Base-by-base conservation (phyloP, 2,797 vertebrate species). In the Myotis daubentonii region DNA sequence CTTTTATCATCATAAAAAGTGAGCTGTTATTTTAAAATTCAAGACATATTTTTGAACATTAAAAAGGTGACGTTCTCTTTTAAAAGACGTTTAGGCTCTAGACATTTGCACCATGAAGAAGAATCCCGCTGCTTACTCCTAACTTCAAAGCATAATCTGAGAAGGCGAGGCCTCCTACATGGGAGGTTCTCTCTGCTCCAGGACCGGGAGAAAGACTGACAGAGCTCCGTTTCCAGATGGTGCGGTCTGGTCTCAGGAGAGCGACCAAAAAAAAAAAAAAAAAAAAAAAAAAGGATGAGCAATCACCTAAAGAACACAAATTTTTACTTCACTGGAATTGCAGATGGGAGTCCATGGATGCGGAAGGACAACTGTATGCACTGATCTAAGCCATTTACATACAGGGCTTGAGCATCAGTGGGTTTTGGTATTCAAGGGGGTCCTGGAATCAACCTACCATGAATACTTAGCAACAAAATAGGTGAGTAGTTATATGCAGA, bases 21-120 rank as follows among this genome's bases (percentile, higher is more conserved):
- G 55, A 30, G 55, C 33, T 47, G 53, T 84, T 68, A 88, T 57
- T 90, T 84, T 30, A 30, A 78, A 94, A 66, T 33, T 9, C 88
- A 84, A n/a, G 79, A 41, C 47, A 83, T 84, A 33, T 44, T 91
- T 93, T 57, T 89, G 49, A 74, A 87, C 33, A 83, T 8, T 49
- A 62, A 72, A 68, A 75, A 82, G 36, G 60, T 57, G 57, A 83
- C 8, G 82, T 70, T 75, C 55, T 78, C 78, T 44, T 60, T 44
- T 38, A 30, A 30, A 75, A 81, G 55, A 72, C 28, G 41, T 33
- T 80, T 44, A 65, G 66, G 11, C 60, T 84, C 17, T 33, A 68
- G 74, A 78, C 28, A 25, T 30, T 13, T 57, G 41, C 6, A 28
- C 62, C 66, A 60, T 2, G 5, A 30, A 89, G 79, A 55, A 68